Percentiles rank a stretch among this genome's conserved stretches.
Evolutionary conservation across 2,888 invertebrate genomes (phyloP).

Genomic region (Drosophila subsilvestris): DNA sequence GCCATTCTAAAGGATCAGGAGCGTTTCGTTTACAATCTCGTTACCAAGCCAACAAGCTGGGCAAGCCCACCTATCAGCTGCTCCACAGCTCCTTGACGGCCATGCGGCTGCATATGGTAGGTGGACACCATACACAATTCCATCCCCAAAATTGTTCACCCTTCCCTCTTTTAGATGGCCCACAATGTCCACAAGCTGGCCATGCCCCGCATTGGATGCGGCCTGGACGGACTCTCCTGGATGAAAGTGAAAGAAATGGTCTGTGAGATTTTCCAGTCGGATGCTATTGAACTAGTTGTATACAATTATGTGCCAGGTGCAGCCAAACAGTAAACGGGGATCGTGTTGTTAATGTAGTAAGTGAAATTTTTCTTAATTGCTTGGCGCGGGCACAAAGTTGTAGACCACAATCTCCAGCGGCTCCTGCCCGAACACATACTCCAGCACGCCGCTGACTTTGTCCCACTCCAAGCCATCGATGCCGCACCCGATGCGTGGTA

Average conservation of each 20-base stretch:
- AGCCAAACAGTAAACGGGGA: constrained; percentile 36
- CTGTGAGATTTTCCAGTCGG: constrained; percentile 85
- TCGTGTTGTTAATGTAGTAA: not conserved
- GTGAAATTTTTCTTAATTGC: constrained; percentile 7
- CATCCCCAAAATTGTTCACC: not conserved
- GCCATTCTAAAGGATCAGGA: constrained; percentile 83
- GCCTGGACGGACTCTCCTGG: constrained; percentile 87
- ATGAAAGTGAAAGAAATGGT: constrained; percentile 85
- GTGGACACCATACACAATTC: not conserved
- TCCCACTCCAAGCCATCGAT: constrained; percentile 88
- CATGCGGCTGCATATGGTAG: constrained; percentile 82
- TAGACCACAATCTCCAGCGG: constrained; percentile 85
- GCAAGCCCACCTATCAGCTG: constrained; percentile 85
- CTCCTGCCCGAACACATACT: constrained; percentile 85
- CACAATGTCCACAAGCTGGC: constrained; percentile 85
- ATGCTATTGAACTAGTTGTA: constrained; percentile 84
- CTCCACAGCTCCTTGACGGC: constrained; percentile 83
- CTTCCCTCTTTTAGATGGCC: constrained; percentile 67
- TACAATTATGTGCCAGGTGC: constrained; percentile 83
- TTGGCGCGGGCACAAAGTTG: constrained; percentile 84
- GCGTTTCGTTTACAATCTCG: constrained; percentile 86
- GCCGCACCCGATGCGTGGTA: constrained; percentile 88
- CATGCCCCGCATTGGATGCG: constrained; percentile 88
- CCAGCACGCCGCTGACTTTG: constrained; percentile 85
- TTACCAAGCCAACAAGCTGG: constrained; percentile 86